Base-by-base conservation (phyloP, 1,140 invertebrate genomes). In the Mactra quadrangularis region DNA sequence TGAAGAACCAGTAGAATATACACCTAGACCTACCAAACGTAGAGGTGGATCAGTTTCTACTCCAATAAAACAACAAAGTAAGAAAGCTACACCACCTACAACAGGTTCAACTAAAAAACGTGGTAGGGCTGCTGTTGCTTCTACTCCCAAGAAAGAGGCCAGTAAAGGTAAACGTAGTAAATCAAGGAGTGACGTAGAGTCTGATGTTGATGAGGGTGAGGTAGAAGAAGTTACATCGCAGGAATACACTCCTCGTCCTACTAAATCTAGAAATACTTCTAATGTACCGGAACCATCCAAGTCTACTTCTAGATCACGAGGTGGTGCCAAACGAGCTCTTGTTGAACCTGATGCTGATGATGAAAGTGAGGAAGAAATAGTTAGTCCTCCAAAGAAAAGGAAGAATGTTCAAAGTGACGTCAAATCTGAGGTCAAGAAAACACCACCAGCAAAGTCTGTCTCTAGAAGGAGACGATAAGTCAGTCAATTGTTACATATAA, bases 1-100 rank as follows among this genome's bases (percentile, higher is more conserved):
- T 31, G 64, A 68, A 15, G 60, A 64, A 64, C 11, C 27, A 52
- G 57, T 76, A 22, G 70, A 74, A 57, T 76, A 76, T 22, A 62
- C n/a, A 60, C 55, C 72, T 7, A 19, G 27, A 62, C 53, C 55
- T 6, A 76, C 19, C 38, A 76, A 62, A 52, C 3, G 72, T 6
- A 29, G 57, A n/a, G 25, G 72, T 45, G 55, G 35, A 27, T 4
- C 25, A n/a, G 71, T 27, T 7, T 22, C 55, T 1, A 76, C 38
- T 7, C 41, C 33, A 41, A 55, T 47, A n/a, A 76, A 62, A 33
- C 38, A 19, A 19, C 38, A 25, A 6, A 13, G 35, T 38, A 27
- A 33, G 47, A 11, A 25, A 19, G 1, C 33, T 17, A 45, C 38
- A 33, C 17, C 19, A 27, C 31, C 38, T 13, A 45, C 38, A 33